Base-by-base conservation (phyloP, 2,797 vertebrate genomes). In the Sebastolobus alascanus region DNA sequence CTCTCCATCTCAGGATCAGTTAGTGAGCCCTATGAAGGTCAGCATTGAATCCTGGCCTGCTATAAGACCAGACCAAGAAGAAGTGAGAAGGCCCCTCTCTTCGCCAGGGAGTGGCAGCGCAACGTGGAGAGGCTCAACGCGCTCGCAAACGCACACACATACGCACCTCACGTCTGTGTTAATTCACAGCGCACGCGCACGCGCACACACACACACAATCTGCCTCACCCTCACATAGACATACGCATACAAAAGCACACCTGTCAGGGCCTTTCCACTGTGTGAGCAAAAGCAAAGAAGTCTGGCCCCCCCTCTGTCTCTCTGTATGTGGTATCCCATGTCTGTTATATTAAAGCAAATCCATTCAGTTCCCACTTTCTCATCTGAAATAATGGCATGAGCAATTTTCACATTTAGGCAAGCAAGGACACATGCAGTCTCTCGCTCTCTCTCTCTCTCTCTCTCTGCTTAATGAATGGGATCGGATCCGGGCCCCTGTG, bases 221-320 rank as follows among this genome's bases (percentile, higher is more conserved):
- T 91, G 94, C 93, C 81, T 90, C 89, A 91, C 90, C 91, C 93
- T 89, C 86, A 89, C 93, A 93, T 83, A 91, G 90, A 91, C 93
- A 87, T 91, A 87, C 69, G 83, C 83, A 87, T 87, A 96, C 95
- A 96, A 96, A 96, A 93, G 94, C 95, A 96, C 96, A 96, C 95
- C 96, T 96, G 95, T 96, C 94, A 94, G 93, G 90, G 92, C 89
- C 91, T 95, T 96, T 96, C 95, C 95, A 96, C 94, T 95, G 89
- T 89, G 93, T 96, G 95, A 96, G 95, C 95, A 96, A 92, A 87
- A 94, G 94, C 94, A 96, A 96, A 95, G 95, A 93, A 84, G 82
- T 92, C 85, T 84, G 82, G 81, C 92, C 93, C 94, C 93, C 89
- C 91, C 92, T 90, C 90, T 33, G 91, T 75, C 92, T 91, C 93